Percentiles rank a stretch among this genome's conserved stretches.
Evolutionary conservation across 2,888 invertebrate species (phyloP).

Genomic region (Agrotis ipsilon): DNA sequence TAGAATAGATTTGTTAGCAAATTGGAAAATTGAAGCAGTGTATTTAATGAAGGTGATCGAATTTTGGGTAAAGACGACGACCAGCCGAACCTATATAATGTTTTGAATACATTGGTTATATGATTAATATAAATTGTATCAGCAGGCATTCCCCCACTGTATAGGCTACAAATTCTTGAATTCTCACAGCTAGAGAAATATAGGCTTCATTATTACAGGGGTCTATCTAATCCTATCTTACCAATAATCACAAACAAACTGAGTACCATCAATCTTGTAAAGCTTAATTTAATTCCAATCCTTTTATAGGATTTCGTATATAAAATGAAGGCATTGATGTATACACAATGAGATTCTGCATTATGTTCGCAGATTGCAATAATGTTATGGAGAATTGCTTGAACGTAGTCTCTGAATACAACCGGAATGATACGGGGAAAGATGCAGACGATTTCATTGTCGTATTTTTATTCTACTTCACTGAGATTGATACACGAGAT

Average conservation of each 20-base stretch:
- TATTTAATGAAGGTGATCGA: not conserved
- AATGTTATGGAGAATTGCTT: conserved; percentile 36
- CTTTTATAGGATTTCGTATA: conserved; percentile 31
- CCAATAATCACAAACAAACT: not conserved
- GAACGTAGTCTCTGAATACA: conserved; percentile 14
- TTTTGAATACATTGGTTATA: not conserved
- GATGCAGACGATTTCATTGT: conserved; percentile 20
- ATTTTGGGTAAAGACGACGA: not conserved
- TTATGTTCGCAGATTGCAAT: conserved; percentile 20
- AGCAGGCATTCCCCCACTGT: too few species aligned
- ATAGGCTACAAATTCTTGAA: too few species aligned
- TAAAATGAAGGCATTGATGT: conserved; percentile 28
- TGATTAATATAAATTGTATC: too few species aligned
- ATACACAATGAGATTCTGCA: conserved; percentile 23
- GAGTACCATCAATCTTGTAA: conserved; percentile 2
- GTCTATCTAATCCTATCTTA: too few species aligned
- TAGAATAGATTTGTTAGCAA: conserved; percentile 6
- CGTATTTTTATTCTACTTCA: conserved; percentile 16
- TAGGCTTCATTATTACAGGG: too few species aligned
- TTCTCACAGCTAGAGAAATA: too few species aligned
- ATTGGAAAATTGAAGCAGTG: conserved; percentile 1
- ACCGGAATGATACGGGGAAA: conserved; percentile 16
- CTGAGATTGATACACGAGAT: conserved; percentile 4
- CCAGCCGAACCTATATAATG: not conserved
- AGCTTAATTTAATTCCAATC: conserved; percentile 26